Evolutionary conservation across 2,113 vertebrate genomes (phyloP).

Genomic region (Xenopus laevis): DNA sequence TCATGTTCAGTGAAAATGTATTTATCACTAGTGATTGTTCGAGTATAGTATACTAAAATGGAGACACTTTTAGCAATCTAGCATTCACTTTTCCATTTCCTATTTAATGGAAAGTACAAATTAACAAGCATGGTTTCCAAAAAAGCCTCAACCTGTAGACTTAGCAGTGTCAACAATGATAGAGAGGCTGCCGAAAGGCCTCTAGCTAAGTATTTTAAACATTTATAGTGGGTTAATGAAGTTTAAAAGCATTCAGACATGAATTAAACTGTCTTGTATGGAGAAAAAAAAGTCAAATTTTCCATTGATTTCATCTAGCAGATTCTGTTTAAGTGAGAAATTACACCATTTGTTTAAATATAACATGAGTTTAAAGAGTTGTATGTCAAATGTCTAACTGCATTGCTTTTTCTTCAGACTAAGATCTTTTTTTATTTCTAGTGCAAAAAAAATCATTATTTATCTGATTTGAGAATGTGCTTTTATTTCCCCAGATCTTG

Average conservation of each 20-base stretch:
- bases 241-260: slow-evolving; percentile 63
- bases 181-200: slow-evolving; percentile 48
- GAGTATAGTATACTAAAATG: slow-evolving; percentile 7
- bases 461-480: slow-evolving; percentile 40
- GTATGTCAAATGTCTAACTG: slow-evolving; percentile 14
- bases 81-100: not conserved
- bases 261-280: slow-evolving; percentile 63
- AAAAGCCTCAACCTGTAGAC: slow-evolving; percentile 17
- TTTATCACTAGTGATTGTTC: not conserved
- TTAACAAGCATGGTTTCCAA: slow-evolving; percentile 11
- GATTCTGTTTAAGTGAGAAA: slow-evolving; percentile 53
- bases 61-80: slow-evolving; percentile 19
- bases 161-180: slow-evolving; percentile 46
- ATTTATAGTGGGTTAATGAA: slow-evolving; percentile 63
- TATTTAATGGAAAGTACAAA: slow-evolving; percentile 12
- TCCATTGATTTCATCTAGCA: slow-evolving; percentile 66
- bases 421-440: slow-evolving; percentile 18
- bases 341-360: slow-evolving; percentile 45
- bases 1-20: not conserved
- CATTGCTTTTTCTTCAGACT: slow-evolving; percentile 1
- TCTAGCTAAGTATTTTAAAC: slow-evolving; percentile 61
- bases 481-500: slow-evolving; percentile 42
- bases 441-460: slow-evolving; percentile 37
- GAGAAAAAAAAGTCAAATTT: slow-evolving; percentile 65
- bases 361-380: slow-evolving; percentile 38